phyloP scores from a whole-genome alignment of 2,113 vertebrate species.

The Dinomys branickii region DNA sequence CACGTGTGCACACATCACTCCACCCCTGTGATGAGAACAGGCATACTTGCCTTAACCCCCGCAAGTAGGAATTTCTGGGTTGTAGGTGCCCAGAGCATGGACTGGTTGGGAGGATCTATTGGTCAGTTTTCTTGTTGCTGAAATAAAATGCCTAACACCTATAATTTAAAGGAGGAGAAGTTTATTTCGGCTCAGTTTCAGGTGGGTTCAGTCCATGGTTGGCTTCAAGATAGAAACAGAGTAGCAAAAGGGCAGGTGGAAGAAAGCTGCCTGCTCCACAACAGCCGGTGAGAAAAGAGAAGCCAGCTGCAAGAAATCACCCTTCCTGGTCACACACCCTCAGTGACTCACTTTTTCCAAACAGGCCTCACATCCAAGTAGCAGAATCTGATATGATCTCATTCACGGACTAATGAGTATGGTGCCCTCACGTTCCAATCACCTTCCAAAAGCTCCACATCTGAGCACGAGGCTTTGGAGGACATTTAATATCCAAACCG shows the following conservation, averaged over 20 bases:
- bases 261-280: neutral
- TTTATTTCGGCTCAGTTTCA: neutral
- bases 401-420: neutral
- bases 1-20: neutral
- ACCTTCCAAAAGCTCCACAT: neutral
- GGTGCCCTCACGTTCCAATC: neutral
- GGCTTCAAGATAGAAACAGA: neutral
- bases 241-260: neutral
- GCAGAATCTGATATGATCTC: neutral
- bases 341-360: neutral
- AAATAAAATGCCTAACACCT: neutral
- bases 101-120: neutral
- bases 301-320: neutral
- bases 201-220: neutral
- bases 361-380: neutral
- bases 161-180: neutral
- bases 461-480: neutral
- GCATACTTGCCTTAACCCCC: neutral
- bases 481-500: neutral
- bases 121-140: neutral
- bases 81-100: neutral
- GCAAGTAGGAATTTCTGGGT: neutral
- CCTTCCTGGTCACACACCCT: neutral
- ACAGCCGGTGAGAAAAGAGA: neutral
- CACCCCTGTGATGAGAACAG: neutral